A percentile compares a stretch with the other conserved stretches of the same genome.
These are phyloP conservation scores for Orientallactaga bullata DNA, from an alignment of 2,113 vertebrate genomes.

Conservation along the genomic window DNA sequence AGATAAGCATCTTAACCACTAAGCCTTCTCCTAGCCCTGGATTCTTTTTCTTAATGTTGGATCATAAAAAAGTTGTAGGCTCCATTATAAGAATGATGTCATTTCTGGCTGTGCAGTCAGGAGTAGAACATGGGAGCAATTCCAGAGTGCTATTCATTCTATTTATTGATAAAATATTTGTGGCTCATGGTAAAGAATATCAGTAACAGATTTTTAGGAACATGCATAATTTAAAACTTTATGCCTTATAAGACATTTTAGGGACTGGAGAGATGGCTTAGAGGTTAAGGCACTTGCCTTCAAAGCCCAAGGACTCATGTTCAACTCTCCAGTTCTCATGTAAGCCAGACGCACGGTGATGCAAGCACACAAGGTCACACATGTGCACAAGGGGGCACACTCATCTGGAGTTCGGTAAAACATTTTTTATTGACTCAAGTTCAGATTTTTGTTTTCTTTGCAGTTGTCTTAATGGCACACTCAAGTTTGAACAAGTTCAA, in stretches of 20 bases:
- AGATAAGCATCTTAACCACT: no score
- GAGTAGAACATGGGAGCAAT: not conserved
- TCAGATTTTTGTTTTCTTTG: not conserved
- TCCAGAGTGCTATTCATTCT: not conserved
- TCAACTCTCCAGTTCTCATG: no score
- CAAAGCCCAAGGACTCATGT: no score
- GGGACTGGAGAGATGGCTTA: no score
- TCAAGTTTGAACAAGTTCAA: not conserved
- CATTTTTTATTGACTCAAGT: not conserved
- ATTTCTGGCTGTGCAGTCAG: not conserved
- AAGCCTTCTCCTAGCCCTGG: no score
- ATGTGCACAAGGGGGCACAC: no score
- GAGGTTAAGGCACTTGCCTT: no score
- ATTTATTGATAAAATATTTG: not conserved
- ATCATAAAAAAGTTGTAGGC: not conserved
- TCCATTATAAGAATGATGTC: not conserved
- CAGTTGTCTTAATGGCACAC: not conserved
- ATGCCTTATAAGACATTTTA: conserved; percentile 30
- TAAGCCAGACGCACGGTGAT: no score
- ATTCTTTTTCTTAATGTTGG: not conserved
- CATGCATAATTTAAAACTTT: not conserved
- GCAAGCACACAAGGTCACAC: no score
- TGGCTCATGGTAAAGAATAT: not conserved
- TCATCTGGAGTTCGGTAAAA: not conserved
- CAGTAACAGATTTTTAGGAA: not conserved